Conservation (phyloP, 92 coral and sea anemone genomes). For the Zoanthus solanderi region DNA sequence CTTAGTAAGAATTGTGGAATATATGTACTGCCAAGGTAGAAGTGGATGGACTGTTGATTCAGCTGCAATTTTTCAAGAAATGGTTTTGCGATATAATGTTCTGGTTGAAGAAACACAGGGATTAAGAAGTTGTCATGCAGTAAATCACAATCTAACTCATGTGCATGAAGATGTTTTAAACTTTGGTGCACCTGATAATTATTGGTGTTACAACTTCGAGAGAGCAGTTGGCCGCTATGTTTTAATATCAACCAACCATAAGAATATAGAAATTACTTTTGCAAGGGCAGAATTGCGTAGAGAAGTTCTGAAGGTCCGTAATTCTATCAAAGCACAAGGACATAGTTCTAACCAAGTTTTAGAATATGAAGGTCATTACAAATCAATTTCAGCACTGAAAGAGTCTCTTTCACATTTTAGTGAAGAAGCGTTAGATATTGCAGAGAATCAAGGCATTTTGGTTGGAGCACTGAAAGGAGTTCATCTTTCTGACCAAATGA, state of each 20-base stretch:
- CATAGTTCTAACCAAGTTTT: neutral
- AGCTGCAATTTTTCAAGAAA: constrained; percentile 45
- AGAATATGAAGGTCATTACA: constrained; percentile 9
- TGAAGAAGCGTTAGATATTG: constrained; percentile 1
- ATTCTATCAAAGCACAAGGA: neutral
- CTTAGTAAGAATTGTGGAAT: constrained; percentile 52
- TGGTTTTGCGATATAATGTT: constrained; percentile 50
- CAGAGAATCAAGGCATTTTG: constrained; percentile 36
- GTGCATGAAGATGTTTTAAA: constrained; percentile 48
- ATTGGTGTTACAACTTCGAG: constrained; percentile 59
- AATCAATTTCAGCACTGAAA: constrained; percentile 32
- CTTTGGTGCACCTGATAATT: constrained; percentile 58
- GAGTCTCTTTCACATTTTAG: constrained; percentile 32
- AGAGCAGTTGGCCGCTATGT: constrained; percentile 57
- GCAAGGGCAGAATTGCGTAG: constrained; percentile 48
- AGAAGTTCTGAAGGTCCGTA: constrained; percentile 48
- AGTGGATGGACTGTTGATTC: constrained; percentile 60
- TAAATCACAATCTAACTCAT: constrained; percentile 54
- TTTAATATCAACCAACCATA: constrained; percentile 43
- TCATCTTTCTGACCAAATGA: constrained; percentile 6
- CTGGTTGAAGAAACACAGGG: constrained; percentile 60
- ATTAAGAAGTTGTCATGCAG: constrained; percentile 34
- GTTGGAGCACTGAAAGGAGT: constrained; percentile 34
- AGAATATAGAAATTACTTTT: constrained; percentile 59
- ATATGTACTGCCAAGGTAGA: constrained; percentile 52